A percentile compares a stretch with the other conserved stretches of the same genome.
Evolutionary conservation across 30 jellyfish, hydroid and myxozoan species (phyloP).

Genomic region (Aurelia coerulea): DNA sequence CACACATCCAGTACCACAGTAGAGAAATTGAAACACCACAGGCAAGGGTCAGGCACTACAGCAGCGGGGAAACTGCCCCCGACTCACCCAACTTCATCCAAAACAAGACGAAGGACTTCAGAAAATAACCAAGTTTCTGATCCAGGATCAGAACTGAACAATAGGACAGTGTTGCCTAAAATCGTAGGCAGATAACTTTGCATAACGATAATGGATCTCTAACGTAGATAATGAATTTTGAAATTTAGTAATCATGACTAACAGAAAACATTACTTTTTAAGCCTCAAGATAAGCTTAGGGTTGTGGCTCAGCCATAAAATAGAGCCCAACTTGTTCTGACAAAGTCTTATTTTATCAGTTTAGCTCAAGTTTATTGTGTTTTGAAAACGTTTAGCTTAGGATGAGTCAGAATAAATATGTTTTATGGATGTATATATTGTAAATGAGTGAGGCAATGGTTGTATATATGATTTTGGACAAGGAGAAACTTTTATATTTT

Average conservation of each 20-base stretch:
- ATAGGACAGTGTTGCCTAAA: slow-evolving; percentile 91
- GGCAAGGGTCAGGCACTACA: slow-evolving; percentile 87
- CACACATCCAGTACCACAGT: slow-evolving; percentile 48
- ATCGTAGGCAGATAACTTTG: slow-evolving; percentile 82
- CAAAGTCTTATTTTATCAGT: too few species aligned
- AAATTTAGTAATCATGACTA: neutral
- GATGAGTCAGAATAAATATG: too few species aligned
- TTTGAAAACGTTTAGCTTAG: too few species aligned
- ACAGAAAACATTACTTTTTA: neutral
- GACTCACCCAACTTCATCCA: slow-evolving; percentile 87
- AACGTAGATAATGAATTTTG: too few species aligned
- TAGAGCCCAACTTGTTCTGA: too few species aligned
- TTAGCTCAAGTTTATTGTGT: too few species aligned
- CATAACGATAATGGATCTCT: neutral
- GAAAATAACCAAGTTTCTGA: slow-evolving; percentile 77
- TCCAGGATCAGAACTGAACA: slow-evolving; percentile 79
- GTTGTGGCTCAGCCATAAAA: too few species aligned
- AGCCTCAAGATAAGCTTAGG: too few species aligned
- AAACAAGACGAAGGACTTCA: slow-evolving; percentile 87
- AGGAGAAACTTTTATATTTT: too few species aligned
- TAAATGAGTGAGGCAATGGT: too few species aligned
- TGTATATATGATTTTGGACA: too few species aligned
- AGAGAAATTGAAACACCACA: slow-evolving; percentile 79
- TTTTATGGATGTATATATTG: too few species aligned
- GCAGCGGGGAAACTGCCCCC: slow-evolving; percentile 64